Conservation (phyloP, 2,797 vertebrate genomes). For the Poeciliopsis infans region DNA sequence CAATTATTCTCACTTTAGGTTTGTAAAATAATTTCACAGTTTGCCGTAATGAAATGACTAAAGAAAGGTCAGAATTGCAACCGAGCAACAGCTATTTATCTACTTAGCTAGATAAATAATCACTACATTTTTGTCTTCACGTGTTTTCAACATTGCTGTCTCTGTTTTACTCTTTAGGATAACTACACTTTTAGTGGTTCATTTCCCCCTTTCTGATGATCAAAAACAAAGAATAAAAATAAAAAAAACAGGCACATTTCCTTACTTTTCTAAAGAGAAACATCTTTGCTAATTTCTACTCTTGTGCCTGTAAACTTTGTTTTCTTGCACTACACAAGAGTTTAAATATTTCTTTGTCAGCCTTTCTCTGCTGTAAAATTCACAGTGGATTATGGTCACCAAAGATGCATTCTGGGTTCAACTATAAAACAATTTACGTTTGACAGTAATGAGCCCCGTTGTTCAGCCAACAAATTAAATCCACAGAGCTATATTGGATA, state of each 20-base stretch:
- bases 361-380: constrained; percentile 15
- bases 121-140: not conserved
- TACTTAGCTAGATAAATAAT: not conserved
- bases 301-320: not conserved
- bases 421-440: constrained; percentile 54
- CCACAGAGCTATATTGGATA: constrained; percentile 70
- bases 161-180: not conserved
- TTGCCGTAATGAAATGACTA: constrained; percentile 24
- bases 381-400: constrained; percentile 11
- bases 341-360: not conserved
- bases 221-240: not conserved
- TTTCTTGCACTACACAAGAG: not conserved
- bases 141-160: not conserved
- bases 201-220: not conserved
- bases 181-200: not conserved
- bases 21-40: constrained; percentile 3
- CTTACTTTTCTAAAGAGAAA: not conserved
- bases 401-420: constrained; percentile 46
- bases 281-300: not conserved
- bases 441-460: constrained; percentile 61
- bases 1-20: constrained; percentile 5
- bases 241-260: not conserved
- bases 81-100: not conserved
- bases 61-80: constrained; percentile 16
- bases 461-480: constrained; percentile 66